Percentiles rank a stretch among this genome's conserved stretches.
Evolutionary conservation across 2,797 vertebrate genomes (phyloP).

Genomic region (Sorex maritimensis): DNA sequence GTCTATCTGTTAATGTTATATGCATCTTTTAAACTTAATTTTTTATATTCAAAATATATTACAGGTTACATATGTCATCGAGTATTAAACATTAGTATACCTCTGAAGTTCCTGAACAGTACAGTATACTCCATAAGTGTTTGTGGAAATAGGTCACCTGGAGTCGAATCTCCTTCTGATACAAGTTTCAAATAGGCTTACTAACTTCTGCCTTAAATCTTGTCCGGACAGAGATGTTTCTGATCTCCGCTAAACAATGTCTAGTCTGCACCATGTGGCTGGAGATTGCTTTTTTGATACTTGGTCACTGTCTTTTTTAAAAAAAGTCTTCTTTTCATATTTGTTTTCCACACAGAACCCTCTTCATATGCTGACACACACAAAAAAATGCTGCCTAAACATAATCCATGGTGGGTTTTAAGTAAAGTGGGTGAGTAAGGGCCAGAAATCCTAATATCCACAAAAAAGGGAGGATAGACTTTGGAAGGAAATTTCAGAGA

Average conservation of each 20-base stretch:
- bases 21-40: not conserved
- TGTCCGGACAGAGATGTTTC: not conserved
- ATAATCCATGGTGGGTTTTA: slow-evolving; percentile 77
- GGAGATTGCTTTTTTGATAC: slow-evolving; percentile 73
- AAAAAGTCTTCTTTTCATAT: slow-evolving; percentile 68
- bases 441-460: slow-evolving; percentile 75
- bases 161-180: slow-evolving; percentile 6
- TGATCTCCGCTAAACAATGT: not conserved
- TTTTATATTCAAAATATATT: not conserved
- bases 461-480: slow-evolving; percentile 64
- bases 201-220: slow-evolving; percentile 25
- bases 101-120: not conserved
- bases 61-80: too few relatives aligned
- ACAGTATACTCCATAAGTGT: not conserved
- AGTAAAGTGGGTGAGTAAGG: slow-evolving; percentile 72
- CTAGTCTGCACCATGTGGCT: not conserved
- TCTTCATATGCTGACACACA: slow-evolving; percentile 81
- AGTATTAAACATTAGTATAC: too few relatives aligned
- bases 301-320: slow-evolving; percentile 63
- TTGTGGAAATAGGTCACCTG: not conserved
- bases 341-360: slow-evolving; percentile 80
- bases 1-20: not conserved
- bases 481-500: slow-evolving; percentile 73
- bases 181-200: not conserved
- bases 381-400: slow-evolving; percentile 73